Conservation (phyloP, 2,113 vertebrate species). For the Corythaeola cristata region DNA sequence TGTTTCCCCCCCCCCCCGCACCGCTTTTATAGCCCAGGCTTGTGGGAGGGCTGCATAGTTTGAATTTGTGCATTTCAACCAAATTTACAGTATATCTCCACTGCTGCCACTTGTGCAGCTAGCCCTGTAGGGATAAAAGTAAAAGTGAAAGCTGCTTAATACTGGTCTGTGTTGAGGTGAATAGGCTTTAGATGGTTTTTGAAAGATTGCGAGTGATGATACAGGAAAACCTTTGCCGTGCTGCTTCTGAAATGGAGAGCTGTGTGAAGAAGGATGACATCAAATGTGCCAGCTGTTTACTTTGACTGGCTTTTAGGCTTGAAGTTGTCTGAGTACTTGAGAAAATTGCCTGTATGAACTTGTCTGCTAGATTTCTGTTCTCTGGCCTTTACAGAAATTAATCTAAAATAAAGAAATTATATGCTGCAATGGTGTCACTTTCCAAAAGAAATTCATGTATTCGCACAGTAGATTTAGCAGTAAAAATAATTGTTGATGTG, state of each 20-base stretch:
- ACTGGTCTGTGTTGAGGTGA: background rate
- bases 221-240: background rate
- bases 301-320: background rate
- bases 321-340: background rate
- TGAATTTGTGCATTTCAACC: background rate
- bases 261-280: background rate
- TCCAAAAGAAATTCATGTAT: background rate
- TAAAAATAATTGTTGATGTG: background rate
- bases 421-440: background rate
- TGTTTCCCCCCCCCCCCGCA: background rate
- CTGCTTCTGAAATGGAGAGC: background rate
- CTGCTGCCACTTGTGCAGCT: background rate
- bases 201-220: background rate
- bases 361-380: background rate
- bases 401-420: background rate
- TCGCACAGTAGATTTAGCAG: background rate
- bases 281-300: background rate
- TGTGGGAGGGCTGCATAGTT: background rate
- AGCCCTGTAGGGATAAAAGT: background rate
- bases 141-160: background rate
- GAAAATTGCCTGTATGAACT: background rate
- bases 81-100: background rate
- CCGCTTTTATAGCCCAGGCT: background rate
- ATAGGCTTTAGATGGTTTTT: background rate
- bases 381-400: background rate